Conservation (phyloP, 1,140 invertebrate genomes). For the Bombyx mandarina region DNA sequence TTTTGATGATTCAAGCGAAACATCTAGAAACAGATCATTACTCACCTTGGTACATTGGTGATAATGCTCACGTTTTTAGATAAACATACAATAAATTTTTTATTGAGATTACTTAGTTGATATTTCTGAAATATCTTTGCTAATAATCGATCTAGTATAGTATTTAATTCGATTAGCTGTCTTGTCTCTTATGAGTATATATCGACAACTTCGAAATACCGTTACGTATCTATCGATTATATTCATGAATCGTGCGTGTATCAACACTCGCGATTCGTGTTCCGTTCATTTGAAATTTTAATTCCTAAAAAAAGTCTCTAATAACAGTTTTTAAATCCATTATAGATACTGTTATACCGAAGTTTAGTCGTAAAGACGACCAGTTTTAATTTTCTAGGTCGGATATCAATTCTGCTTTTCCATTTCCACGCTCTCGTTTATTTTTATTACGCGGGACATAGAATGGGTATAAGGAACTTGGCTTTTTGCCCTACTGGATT, state of each 20-base stretch:
- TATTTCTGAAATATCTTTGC: background rate
- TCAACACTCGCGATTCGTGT: background rate
- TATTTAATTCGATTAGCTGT: slow-evolving; percentile 31
- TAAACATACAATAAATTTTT: no score
- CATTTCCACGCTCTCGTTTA: no score
- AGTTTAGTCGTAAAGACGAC: background rate
- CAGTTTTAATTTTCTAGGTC: no score
- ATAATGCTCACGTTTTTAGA: no score
- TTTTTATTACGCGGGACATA: no score
- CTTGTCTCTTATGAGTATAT: slow-evolving; percentile 19
- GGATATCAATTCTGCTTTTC: no score
- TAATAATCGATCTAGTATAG: background rate
- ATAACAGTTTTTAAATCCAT: background rate
- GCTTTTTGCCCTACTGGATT: no score
- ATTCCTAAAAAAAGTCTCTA: background rate
- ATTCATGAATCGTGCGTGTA: slow-evolving; percentile 15
- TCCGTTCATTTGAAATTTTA: slow-evolving; percentile 1
- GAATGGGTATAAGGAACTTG: no score
- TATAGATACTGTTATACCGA: background rate
- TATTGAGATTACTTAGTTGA: no score
- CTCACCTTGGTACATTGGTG: no score
- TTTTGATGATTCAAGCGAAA: no score
- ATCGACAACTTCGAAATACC: slow-evolving; percentile 9
- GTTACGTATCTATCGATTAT: slow-evolving; percentile 18
- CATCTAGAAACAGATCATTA: no score